A percentile compares a stretch with the other conserved stretches of the same genome.
Evolutionary conservation across 2,797 vertebrate species (phyloP).

Genomic region (Sylvia borin): DNA sequence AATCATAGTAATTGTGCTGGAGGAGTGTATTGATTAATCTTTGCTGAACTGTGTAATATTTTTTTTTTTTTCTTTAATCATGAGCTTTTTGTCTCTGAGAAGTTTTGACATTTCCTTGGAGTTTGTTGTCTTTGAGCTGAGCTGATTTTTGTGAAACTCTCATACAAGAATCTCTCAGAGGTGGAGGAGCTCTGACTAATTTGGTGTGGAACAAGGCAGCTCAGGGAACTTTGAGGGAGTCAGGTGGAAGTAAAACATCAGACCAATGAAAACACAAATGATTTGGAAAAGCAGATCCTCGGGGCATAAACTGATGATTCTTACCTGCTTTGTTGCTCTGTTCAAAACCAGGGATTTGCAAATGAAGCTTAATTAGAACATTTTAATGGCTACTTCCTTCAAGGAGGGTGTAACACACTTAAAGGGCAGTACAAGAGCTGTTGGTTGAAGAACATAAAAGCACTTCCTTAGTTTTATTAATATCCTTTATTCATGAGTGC

Average conservation of each 20-base stretch:
- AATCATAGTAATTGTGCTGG: background rate
- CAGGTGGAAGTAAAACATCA: background rate
- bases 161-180: background rate
- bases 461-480: background rate
- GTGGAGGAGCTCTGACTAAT: background rate
- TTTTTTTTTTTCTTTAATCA: background rate
- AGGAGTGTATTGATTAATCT: background rate
- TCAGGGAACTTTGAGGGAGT: background rate
- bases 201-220: background rate
- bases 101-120: background rate
- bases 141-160: background rate
- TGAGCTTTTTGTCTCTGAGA: background rate
- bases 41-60: background rate
- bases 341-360: background rate
- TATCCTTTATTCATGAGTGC: background rate
- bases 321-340: background rate
- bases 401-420: background rate
- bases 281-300: background rate
- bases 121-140: background rate
- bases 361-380: background rate
- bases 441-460: background rate
- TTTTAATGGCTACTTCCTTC: background rate
- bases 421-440: background rate
- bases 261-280: background rate
- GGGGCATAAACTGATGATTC: background rate